Conservation (phyloP, 2,113 vertebrate genomes). For the Pseudopipra pipra region DNA sequence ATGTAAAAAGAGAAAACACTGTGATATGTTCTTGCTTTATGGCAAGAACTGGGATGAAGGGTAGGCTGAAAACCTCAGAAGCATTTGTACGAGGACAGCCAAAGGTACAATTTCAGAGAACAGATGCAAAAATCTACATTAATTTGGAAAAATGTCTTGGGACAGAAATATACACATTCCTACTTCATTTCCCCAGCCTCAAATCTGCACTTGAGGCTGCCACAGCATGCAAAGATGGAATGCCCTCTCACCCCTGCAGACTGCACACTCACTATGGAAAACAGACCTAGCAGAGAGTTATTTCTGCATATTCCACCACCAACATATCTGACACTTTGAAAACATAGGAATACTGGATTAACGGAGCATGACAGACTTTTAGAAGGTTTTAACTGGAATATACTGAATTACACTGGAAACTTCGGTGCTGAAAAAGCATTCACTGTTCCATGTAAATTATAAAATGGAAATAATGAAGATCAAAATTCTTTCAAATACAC, state of each 20-base stretch:
- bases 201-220: not conserved
- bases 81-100: not conserved
- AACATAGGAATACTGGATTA: not conserved
- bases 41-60: slow-evolving; percentile 18
- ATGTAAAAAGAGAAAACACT: slow-evolving; percentile 66
- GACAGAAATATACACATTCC: not conserved
- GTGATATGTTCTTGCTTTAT: slow-evolving; percentile 55
- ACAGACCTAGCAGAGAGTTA: not conserved
- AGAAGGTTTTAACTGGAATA: not conserved
- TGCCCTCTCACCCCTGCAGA: not conserved
- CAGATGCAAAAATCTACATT: not conserved
- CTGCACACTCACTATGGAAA: not conserved
- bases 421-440: not conserved
- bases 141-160: not conserved
- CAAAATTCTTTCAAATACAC: not conserved
- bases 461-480: not conserved
- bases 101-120: not conserved
- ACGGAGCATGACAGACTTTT: not conserved
- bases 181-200: not conserved
- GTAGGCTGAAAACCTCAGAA: slow-evolving; percentile 29
- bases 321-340: not conserved
- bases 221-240: not conserved
- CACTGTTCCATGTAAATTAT: not conserved
- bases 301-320: not conserved
- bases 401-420: not conserved